Base-by-base conservation (phyloP, 2,113 vertebrate genomes). In the Atherinomorus stipes region DNA sequence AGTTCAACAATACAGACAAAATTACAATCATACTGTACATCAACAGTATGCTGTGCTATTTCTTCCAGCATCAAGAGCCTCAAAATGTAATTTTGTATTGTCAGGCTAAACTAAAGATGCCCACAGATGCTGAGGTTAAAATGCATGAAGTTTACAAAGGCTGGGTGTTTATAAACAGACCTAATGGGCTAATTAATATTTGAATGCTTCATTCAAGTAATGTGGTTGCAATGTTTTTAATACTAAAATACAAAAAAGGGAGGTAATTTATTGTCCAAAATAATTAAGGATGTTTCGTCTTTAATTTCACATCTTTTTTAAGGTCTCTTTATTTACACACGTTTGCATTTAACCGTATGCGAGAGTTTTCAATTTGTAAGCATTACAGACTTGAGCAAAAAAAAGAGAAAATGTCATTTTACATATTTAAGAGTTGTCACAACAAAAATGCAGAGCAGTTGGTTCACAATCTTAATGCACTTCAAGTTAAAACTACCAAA, bases 401-500 rank as follows among this genome's bases (percentile, higher is more conserved):
- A 11, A 18, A 45, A 12, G 10, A 11, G 2, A n/a, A 47, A 47
- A 47, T n/a, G 44, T 47, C 44, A 47, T n/a, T 7, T 47, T 47
- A 7, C 10, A 12, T 13, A 21, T 58, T 37, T 57, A 7, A 54
- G 1, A 72, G 54, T 64, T 64, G 37, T 80, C 68, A 65, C 45
- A 23, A 3, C 23, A 67, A 47, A 54, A 11, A 21, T 8, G 23
- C 7, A 19, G 1, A 25, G 8, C 15, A 31, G 23, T 47, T 28
- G 16, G 11, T 25, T 0, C 21, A 42, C 56, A 40, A 37, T 37
- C n/a, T 49, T 70, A 2, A 44, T 64, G 45, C 18, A 52, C 10
- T 42, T 53, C 4, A 22, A 23, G 4, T 15, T 21, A n/a, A 53
- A 49, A 0, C 7, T 16, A 15, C 54, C 23, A 50, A 40, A 65